Evolutionary conservation across 37 sponge, comb jelly and placozoan genomes (phyloP).

Genomic region (Halichondria panicea): DNA sequence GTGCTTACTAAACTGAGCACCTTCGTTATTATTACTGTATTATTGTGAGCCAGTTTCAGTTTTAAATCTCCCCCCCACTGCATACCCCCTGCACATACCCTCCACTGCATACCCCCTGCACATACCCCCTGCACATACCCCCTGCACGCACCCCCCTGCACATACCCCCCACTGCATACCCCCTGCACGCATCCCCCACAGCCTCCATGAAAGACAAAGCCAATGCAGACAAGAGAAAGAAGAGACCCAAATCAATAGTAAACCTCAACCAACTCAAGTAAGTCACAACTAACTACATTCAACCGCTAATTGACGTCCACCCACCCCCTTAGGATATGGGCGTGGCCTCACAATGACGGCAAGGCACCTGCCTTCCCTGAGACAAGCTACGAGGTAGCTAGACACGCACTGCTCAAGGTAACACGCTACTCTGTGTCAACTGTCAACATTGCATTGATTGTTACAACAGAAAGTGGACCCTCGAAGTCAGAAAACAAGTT

Average conservation of each 20-base stretch:
- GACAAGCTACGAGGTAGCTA: conserved; percentile 66
- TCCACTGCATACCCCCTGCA: neutral
- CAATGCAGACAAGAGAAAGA: conserved; percentile 55
- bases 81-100: neutral
- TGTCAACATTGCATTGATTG: neutral
- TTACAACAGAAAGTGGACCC: conserved; percentile 41
- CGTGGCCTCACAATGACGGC: conserved; percentile 61
- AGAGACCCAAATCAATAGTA: conserved; percentile 46
- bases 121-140: neutral
- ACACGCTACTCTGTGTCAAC: neutral
- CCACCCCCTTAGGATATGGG: conserved; percentile 43
- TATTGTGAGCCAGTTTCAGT: too few species aligned
- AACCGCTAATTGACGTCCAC: neutral
- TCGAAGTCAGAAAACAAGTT: conserved; percentile 44
- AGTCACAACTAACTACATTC: conserved; percentile 3
- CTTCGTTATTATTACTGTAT: neutral
- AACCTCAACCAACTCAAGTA: conserved; percentile 74
- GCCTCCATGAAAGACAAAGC: conserved; percentile 63
- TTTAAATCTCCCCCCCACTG: too few species aligned
- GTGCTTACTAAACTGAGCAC: neutral
- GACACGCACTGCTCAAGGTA: conserved; percentile 76
- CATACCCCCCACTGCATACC: neutral
- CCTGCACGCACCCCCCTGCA: neutral
- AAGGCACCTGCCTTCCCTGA: conserved; percentile 58
- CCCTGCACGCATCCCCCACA: neutral